Base-by-base conservation (phyloP, 2,888 invertebrate species). In the Atherix ibis region DNA sequence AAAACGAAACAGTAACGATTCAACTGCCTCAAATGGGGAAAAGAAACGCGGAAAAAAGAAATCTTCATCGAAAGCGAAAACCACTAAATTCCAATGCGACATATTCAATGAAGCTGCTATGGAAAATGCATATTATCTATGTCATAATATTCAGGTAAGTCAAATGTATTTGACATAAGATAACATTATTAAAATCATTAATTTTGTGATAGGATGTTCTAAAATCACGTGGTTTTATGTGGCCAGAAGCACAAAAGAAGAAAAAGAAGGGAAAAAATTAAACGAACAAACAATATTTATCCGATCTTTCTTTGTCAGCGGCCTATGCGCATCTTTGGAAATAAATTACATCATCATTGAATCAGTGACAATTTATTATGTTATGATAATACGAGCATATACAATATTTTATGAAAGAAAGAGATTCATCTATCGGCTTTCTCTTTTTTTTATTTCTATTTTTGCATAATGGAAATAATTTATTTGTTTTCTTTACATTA, bases 61-160 rank as follows among this genome's bases (percentile, higher is more conserved):
- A 32, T 48, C 48, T 2, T 24, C 37, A 12, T 31, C 34, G 24
- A 37, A 68, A 68, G 43, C 68, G 69, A 39, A 73, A 65, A 51
- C 56, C 41, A 71, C 75, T 4, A 70, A 76, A 47, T 77, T 78
- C 47, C 74, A 78, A 22, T 78, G 83, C 34, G 88, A 89, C 48
- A 81, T 89, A 50, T 74, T 89, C 49, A 84, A 83, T 43, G 84
- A 85, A 46, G 77, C 81, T 3, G 89, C 88, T 0, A 89, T 92
- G 85, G 81, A 87, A 44, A 92, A 92, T 51, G 87, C 91, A 0
- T 91, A 92, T 55, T 85, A 84, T 51, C 85, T 83, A 2, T 91
- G 91, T 46, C 92, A 92, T 52, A 89, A 88, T 53, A 80, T 89
- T 2, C 88, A 88, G 58, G 81, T 82, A 50, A 66, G 18, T 29